phyloP scores from a whole-genome alignment of 2,888 invertebrate species.

The Tethea ocularis region DNA sequence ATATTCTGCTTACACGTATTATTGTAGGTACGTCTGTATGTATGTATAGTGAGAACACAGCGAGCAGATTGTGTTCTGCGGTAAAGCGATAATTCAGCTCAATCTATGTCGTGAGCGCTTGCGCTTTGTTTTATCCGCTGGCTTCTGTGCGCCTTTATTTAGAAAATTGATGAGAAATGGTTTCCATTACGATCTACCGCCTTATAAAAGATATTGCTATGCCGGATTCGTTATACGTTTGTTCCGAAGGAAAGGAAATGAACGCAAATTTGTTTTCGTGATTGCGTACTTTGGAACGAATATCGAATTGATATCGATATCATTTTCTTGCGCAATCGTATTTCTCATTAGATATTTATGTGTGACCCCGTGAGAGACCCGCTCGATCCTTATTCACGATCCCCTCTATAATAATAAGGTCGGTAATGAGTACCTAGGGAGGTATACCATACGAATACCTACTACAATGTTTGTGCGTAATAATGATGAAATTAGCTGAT shows the following conservation, averaged over 20 bases:
- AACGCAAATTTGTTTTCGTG: slow-evolving; percentile 83
- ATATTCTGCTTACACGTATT: slow-evolving; percentile 15
- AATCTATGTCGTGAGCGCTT: slow-evolving; percentile 82
- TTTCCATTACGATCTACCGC: slow-evolving; percentile 81
- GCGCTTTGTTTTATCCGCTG: slow-evolving; percentile 81
- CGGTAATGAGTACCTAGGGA: not conserved
- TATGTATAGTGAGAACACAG: slow-evolving; percentile 29
- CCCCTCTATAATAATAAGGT: slow-evolving; percentile 25
- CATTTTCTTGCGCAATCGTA: slow-evolving; percentile 74
- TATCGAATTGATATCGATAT: slow-evolving; percentile 79
- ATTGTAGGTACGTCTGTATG: slow-evolving; percentile 16
- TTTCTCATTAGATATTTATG: slow-evolving; percentile 72
- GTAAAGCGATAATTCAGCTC: slow-evolving; percentile 84
- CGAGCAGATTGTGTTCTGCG: slow-evolving; percentile 81
- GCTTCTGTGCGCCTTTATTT: slow-evolving; percentile 84
- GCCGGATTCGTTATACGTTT: slow-evolving; percentile 63
- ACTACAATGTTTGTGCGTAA: slow-evolving; percentile 11
- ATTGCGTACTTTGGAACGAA: slow-evolving; percentile 74
- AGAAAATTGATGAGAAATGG: slow-evolving; percentile 84
- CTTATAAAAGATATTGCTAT: slow-evolving; percentile 75
- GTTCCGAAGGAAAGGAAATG: slow-evolving; percentile 76
- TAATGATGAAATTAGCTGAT: slow-evolving; percentile 15
- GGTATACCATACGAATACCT: not conserved
- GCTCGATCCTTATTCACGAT: slow-evolving; percentile 51
- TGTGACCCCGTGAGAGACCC: slow-evolving; percentile 73